Conservation (phyloP, 2,888 invertebrate genomes). For the Aelia acuminata region DNA sequence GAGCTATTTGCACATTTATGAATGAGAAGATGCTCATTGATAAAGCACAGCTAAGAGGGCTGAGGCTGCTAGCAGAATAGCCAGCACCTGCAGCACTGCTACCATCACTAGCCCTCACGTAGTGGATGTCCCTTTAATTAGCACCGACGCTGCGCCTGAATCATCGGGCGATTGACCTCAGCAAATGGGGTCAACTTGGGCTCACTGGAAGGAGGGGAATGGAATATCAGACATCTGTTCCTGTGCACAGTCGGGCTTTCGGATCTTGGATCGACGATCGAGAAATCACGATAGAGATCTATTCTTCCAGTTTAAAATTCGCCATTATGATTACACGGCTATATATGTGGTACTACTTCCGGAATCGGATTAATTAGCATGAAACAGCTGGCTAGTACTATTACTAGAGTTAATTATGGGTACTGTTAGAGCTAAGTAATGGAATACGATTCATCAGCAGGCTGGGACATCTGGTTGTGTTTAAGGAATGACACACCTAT, state of each 20-base stretch:
- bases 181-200: constrained; percentile 12
- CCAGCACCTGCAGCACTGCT: not conserved
- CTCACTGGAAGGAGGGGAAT: not conserved
- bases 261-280: not conserved
- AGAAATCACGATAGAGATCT: not conserved
- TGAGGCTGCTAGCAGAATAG: not conserved
- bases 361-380: not conserved
- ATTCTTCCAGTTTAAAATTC: not conserved
- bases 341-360: too few relatives aligned
- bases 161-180: constrained; percentile 19
- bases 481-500: not conserved
- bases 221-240: not conserved
- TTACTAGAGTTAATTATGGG: not conserved
- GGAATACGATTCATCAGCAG: not conserved
- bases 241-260: too few relatives aligned
- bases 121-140: not conserved
- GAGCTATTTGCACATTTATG: constrained; percentile 1
- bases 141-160: constrained; percentile 20
- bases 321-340: not conserved
- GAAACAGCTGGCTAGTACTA: not conserved
- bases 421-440: not conserved
- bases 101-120: not conserved
- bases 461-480: not conserved
- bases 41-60: not conserved
- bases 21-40: not conserved